Evolutionary conservation across 2,113 vertebrate species (phyloP).

Genomic region (Willisornis vidua): DNA sequence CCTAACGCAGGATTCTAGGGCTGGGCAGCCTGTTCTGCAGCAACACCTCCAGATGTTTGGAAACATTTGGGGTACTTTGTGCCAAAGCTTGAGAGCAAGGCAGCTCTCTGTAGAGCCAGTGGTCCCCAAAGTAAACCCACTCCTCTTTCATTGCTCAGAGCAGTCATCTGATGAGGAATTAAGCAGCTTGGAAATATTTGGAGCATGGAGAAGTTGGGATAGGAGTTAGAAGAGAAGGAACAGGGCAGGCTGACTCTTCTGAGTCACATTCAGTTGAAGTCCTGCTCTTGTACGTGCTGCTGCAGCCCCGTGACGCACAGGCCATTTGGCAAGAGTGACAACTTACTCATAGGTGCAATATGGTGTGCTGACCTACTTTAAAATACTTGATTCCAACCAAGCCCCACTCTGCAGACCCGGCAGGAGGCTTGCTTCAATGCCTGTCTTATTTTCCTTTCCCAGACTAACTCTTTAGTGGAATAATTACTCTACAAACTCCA

Average conservation of each 20-base stretch:
- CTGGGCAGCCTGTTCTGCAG: not conserved
- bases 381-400: not conserved
- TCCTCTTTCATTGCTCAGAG: not conserved
- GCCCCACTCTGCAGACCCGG: not conserved
- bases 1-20: not conserved
- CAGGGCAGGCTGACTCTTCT: not conserved
- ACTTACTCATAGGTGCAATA: not conserved
- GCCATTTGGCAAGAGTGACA: not conserved
- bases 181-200: not conserved
- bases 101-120: not conserved
- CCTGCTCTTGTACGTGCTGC: not conserved
- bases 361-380: not conserved
- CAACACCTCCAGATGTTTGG: not conserved
- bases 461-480: not conserved
- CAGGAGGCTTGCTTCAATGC: not conserved
- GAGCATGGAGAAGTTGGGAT: not conserved
- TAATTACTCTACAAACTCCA: not conserved
- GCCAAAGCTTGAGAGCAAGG: not conserved
- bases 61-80: not conserved
- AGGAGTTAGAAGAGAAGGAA: not conserved
- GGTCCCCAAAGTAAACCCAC: not conserved
- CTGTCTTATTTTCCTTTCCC: constrained; percentile 41
- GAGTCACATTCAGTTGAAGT: not conserved
- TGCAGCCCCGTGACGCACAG: not conserved
- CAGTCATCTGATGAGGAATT: not conserved